Conservation (phyloP, 2,113 vertebrate genomes). For the Malurus elegans region DNA sequence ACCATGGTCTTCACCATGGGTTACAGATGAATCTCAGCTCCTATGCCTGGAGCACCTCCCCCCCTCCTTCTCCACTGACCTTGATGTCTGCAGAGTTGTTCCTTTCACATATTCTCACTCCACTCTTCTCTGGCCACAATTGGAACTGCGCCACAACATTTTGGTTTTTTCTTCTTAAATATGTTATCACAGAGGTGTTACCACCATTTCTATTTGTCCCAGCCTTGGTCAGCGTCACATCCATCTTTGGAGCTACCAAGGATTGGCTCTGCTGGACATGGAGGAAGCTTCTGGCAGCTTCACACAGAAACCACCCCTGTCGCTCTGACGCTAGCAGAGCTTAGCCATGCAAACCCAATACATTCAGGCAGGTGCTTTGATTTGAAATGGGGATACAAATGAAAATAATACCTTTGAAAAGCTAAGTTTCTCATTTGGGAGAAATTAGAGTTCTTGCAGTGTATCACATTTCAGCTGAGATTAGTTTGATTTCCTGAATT, state of each 20-base stretch:
- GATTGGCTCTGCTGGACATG: neutral
- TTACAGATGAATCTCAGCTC: neutral
- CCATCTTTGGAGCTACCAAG: neutral
- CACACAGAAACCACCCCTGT: neutral
- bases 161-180: neutral
- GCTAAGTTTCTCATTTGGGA: neutral
- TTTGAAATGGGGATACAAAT: neutral
- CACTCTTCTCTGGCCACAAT: neutral
- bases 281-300: neutral
- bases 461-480: neutral
- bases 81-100: neutral
- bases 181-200: neutral
- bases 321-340: neutral
- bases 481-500: conserved; percentile 21
- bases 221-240: neutral
- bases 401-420: neutral
- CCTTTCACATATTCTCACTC: neutral
- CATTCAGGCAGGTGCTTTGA: neutral
- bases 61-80: neutral
- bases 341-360: neutral
- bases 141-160: neutral
- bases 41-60: neutral
- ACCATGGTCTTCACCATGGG: neutral
- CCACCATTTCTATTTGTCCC: neutral
- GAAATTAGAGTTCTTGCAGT: neutral